phyloP scores from a whole-genome alignment of 2,797 vertebrate species.

The Anniella stebbinsi region DNA sequence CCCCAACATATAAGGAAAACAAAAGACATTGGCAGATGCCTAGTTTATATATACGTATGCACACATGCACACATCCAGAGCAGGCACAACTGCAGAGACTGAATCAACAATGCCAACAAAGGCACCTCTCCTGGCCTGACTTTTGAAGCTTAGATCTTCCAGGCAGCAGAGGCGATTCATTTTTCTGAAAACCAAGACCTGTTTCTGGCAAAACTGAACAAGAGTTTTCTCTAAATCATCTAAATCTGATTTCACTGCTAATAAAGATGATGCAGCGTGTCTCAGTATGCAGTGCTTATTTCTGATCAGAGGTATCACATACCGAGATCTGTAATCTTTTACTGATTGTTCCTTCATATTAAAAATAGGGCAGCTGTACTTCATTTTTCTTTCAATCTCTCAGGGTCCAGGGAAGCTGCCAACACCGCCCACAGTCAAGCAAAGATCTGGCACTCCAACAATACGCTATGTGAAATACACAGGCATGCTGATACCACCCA shows the following conservation, averaged over 20 bases:
- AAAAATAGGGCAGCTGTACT: conserved; percentile 70
- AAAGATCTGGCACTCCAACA: conserved; percentile 68
- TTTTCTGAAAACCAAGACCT: background rate
- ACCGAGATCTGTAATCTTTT: conserved; percentile 63
- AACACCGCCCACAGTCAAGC: conserved; percentile 69
- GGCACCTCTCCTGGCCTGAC: background rate
- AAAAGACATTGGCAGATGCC: background rate
- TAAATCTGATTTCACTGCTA: conserved; percentile 61
- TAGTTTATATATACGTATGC: background rate
- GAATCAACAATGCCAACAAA: background rate
- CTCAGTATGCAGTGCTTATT: conserved; percentile 57
- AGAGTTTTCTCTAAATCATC: conserved; percentile 22
- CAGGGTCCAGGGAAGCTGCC: conserved; percentile 59
- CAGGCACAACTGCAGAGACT: background rate
- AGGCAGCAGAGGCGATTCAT: background rate
- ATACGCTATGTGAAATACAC: conserved; percentile 61
- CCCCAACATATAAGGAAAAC: background rate
- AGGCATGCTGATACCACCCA: conserved; percentile 70
- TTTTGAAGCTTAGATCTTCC: too few relatives aligned
- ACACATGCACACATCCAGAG: background rate
- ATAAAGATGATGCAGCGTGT: conserved; percentile 56
- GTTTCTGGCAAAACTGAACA: background rate
- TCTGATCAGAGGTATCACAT: conserved; percentile 66
- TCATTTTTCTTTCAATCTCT: conserved; percentile 63
- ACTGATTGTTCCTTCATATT: conserved; percentile 71